phyloP scores from a whole-genome alignment of 2,113 vertebrate species.

The Alligator sinensis region DNA sequence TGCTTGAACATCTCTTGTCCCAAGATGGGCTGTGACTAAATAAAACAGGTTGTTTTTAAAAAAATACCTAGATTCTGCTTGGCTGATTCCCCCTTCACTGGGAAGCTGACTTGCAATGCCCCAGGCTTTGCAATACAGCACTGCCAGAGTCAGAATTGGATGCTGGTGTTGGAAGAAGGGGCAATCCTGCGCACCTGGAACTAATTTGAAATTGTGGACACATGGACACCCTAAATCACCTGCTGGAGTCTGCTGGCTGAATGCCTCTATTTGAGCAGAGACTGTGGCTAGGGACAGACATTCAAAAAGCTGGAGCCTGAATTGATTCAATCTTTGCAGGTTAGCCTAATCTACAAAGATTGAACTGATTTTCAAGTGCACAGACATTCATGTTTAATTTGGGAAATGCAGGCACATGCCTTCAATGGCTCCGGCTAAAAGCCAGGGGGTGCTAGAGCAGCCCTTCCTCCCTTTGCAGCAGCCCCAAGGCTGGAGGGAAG shows the following conservation, averaged over 20 bases:
- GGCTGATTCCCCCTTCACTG: neutral
- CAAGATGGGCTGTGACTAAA: accelerated
- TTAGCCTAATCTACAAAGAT: no score
- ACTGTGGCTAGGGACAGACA: no score
- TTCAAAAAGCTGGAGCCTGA: no score
- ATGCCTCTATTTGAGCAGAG: neutral
- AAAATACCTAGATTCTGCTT: neutral
- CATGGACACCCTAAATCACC: neutral
- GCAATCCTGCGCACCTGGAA: neutral
- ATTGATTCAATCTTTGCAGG: no score
- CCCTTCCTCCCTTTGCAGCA: no score
- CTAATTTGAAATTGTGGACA: neutral
- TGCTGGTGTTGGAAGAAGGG: accelerated
- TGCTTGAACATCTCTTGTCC: accelerated
- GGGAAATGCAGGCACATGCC: no score
- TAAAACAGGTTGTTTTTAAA: accelerated
- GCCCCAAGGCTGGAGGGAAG: no score
- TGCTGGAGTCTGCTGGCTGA: accelerated
- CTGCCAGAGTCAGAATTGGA: accelerated
- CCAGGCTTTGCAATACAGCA: neutral
- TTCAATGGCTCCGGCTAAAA: no score
- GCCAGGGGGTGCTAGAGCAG: no score
- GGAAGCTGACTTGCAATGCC: neutral
- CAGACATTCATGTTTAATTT: no score
- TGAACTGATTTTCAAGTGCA: no score